Evolutionary conservation across 2,888 invertebrate species (phyloP).

Genomic region (Tuberolachnus salignus): DNA sequence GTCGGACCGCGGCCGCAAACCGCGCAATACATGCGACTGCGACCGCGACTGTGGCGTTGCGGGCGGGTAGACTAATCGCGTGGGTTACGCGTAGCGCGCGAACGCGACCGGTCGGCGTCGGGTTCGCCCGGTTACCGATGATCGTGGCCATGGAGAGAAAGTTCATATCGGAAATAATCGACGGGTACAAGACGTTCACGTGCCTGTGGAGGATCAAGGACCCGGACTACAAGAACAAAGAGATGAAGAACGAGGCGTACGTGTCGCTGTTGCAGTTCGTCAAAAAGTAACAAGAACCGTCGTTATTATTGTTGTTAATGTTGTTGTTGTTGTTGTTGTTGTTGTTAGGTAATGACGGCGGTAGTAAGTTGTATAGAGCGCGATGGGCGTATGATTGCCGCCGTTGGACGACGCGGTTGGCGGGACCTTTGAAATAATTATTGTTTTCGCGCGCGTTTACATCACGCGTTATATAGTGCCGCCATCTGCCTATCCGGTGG

Average conservation of each 20-base stretch:
- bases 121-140: background rate
- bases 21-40: slow-evolving; percentile 1
- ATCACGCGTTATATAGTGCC: too few relatives aligned
- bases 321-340: background rate
- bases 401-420: too few relatives aligned
- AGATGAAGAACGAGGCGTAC: slow-evolving; percentile 48
- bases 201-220: slow-evolving; percentile 50
- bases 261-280: slow-evolving; percentile 49
- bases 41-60: too few relatives aligned
- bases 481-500: too few relatives aligned
- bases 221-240: slow-evolving; percentile 51
- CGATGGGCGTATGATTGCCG: too few relatives aligned
- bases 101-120: background rate
- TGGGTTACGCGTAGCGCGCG: too few relatives aligned
- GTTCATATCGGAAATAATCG: slow-evolving; percentile 46
- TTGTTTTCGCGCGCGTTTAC: background rate
- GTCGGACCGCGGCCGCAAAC: slow-evolving; percentile 4
- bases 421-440: slow-evolving; percentile 9
- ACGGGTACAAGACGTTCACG: slow-evolving; percentile 42
- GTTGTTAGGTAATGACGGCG: background rate
- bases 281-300: slow-evolving; percentile 3
- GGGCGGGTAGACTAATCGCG: too few relatives aligned
- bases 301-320: background rate
- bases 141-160: slow-evolving; percentile 50
- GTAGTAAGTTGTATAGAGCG: background rate